Percentiles rank a stretch among this genome's conserved stretches.
phyloP scores from a whole-genome alignment of 2,113 vertebrate genomes.

The Microtus pennsylvanicus region DNA sequence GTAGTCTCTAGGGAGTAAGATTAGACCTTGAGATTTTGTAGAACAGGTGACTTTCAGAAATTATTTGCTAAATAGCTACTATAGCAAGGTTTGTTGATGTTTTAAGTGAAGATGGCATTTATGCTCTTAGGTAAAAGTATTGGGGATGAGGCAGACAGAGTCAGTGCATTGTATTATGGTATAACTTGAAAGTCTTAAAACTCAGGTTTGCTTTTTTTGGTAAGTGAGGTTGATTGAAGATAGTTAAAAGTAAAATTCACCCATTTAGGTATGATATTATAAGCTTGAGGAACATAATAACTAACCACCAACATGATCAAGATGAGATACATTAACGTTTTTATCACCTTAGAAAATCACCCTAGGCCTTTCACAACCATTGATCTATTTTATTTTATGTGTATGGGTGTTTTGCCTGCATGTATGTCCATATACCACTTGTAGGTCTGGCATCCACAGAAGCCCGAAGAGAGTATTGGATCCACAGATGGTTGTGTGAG shows the following conservation, averaged over 20 bases:
- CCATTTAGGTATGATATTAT: background rate
- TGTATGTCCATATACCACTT: background rate
- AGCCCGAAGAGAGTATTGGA: background rate
- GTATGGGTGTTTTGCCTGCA: background rate
- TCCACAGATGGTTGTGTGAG: background rate
- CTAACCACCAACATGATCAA: background rate
- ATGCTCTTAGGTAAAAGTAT: constrained; percentile 49
- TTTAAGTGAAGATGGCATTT: constrained; percentile 28
- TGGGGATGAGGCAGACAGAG: background rate
- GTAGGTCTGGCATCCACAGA: background rate
- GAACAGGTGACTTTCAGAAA: constrained; percentile 41
- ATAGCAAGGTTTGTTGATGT: background rate
- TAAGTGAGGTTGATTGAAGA: background rate
- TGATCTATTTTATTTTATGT: background rate
- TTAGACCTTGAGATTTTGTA: constrained; percentile 16
- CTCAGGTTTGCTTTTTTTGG: constrained; percentile 16
- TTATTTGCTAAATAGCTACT: constrained; percentile 62
- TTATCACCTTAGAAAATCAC: constrained; percentile 41
- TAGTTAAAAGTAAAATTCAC: constrained; percentile 21
- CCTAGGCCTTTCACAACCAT: background rate
- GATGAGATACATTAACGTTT: constrained; percentile 19
- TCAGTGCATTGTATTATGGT: background rate
- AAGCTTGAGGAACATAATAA: background rate
- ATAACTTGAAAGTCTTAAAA: constrained; percentile 14
- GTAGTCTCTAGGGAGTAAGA: background rate